Conservation (phyloP, 2,797 vertebrate genomes). For the Acipenser transmontanus region DNA sequence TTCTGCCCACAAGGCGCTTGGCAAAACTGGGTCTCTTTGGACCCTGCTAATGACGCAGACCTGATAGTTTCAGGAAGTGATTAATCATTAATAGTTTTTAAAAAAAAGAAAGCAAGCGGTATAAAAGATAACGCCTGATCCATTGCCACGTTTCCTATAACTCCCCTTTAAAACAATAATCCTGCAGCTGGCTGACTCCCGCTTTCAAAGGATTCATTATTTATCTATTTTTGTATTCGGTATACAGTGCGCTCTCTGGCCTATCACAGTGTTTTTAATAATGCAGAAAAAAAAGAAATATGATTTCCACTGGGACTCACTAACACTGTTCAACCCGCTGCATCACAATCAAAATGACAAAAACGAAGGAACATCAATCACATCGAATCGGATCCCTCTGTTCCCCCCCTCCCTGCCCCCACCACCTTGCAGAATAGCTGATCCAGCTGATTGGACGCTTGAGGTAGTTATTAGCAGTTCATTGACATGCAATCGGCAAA, state of each 20-base stretch:
- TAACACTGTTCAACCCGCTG: conserved; percentile 22
- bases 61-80: not conserved
- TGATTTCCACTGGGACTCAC: conserved; percentile 49
- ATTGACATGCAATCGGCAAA: too few species aligned
- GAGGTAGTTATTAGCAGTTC: too few species aligned
- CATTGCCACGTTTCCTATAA: conserved; percentile 54
- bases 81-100: not conserved
- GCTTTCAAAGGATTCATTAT: conserved; percentile 9
- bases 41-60: not conserved
- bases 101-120: not conserved
- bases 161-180: not conserved
- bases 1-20: not conserved
- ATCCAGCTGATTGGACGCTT: too few species aligned
- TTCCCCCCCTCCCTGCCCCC: not conserved
- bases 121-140: conserved; percentile 37
- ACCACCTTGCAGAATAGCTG: too few species aligned
- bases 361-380: conserved; percentile 3
- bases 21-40: not conserved
- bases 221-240: conserved; percentile 1
- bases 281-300: conserved; percentile 8
- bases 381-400: not conserved
- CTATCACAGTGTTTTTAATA: conserved; percentile 13
- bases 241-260: not conserved
- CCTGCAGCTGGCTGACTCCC: not conserved
- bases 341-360: conserved; percentile 9